phyloP scores from a whole-genome alignment of 2,797 vertebrate species.

The Sebastes wilsoni region DNA sequence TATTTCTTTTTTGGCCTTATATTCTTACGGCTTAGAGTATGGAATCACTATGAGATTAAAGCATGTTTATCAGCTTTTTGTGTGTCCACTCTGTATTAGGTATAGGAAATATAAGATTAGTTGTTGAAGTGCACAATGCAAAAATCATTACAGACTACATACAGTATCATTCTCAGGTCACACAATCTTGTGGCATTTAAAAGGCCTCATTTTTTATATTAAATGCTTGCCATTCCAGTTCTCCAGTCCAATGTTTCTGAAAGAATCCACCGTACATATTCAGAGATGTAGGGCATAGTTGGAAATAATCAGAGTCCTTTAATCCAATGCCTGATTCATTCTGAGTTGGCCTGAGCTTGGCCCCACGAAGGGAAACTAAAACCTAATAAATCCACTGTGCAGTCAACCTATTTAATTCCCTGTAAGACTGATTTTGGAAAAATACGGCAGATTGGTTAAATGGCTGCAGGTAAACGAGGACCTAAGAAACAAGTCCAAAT shows the following conservation, averaged over 20 bases:
- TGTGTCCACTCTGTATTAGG: not conserved
- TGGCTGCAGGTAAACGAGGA: not conserved
- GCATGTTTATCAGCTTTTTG: not conserved
- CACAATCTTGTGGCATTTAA: not conserved
- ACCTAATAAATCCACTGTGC: not conserved
- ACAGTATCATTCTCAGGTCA: not conserved
- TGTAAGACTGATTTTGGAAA: not conserved
- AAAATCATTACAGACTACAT: not conserved
- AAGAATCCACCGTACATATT: slow-evolving; percentile 2
- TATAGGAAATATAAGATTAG: not conserved
- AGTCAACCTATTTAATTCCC: slow-evolving; percentile 6
- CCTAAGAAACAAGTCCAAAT: not conserved
- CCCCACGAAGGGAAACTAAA: slow-evolving; percentile 9
- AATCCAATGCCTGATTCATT: slow-evolving; percentile 37
- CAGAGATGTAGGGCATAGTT: slow-evolving; percentile 24
- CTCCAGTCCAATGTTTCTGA: not conserved
- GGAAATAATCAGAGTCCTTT: slow-evolving; percentile 35
- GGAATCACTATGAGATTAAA: slow-evolving; percentile 12
- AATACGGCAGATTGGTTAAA: not conserved
- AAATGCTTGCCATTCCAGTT: not conserved
- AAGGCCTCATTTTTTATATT: not conserved
- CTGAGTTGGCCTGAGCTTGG: slow-evolving; percentile 5
- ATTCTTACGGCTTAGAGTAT: not conserved
- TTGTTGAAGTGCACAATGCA: slow-evolving; percentile 10
- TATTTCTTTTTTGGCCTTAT: slow-evolving; percentile 6